Evolutionary conservation across 2,113 vertebrate genomes (phyloP).

Genomic region (Oryctolagus cuniculus): DNA sequence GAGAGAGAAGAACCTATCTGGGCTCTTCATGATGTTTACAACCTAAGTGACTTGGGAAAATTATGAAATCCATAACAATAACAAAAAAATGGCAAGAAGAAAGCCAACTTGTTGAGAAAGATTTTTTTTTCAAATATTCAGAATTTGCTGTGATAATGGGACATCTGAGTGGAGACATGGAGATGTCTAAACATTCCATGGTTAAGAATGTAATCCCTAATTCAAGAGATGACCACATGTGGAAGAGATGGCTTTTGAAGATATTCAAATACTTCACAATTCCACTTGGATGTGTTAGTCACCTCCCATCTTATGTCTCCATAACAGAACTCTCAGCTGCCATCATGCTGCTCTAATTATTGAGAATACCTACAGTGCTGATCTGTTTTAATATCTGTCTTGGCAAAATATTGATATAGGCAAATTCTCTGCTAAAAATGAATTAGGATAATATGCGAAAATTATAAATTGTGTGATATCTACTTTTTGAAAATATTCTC

Average conservation of each 20-base stretch:
- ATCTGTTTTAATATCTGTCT: constrained; percentile 3
- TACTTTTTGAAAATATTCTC: background rate
- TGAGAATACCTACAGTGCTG: background rate
- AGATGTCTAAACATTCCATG: background rate
- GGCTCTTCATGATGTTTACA: background rate
- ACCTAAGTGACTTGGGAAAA: background rate
- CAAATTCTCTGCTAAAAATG: constrained; percentile 31
- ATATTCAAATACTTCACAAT: background rate
- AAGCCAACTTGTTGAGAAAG: background rate
- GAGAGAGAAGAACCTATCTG: background rate
- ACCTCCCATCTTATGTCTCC: background rate
- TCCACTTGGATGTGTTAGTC: background rate
- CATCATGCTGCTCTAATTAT: background rate
- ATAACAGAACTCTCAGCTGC: background rate
- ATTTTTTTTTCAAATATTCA: background rate
- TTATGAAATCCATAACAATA: background rate
- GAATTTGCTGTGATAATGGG: background rate
- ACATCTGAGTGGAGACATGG: background rate
- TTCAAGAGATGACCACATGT: background rate
- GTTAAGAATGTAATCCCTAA: background rate
- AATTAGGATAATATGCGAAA: constrained; percentile 37
- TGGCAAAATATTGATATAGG: background rate
- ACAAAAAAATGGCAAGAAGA: background rate
- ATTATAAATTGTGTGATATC: constrained; percentile 25
- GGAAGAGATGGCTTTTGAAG: background rate